These are phyloP conservation scores for Salvelinus fontinalis DNA, from an alignment of 2,113 vertebrate genomes.

Conservation along the genomic window DNA sequence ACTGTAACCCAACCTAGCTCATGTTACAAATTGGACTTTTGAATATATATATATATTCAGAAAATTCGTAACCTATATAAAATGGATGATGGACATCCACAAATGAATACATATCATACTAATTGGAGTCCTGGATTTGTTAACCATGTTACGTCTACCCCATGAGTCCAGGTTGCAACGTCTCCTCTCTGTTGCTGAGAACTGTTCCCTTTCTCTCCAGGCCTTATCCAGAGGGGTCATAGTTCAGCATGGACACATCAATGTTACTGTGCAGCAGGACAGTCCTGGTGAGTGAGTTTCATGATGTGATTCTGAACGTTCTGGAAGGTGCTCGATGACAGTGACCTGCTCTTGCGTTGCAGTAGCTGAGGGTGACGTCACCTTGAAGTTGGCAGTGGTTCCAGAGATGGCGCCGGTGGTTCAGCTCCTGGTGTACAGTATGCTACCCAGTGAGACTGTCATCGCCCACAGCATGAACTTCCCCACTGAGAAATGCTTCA, in stretches of 20 bases:
- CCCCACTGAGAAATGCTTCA: constrained; percentile 77
- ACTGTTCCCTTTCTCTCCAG: constrained; percentile 58
- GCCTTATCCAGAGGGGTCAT: constrained; percentile 75
- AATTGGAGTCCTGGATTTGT: too few species aligned
- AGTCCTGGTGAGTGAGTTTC: constrained; percentile 7
- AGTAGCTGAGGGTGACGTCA: constrained; percentile 67
- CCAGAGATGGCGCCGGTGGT: constrained; percentile 68
- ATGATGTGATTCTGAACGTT: too few species aligned
- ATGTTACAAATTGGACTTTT: too few species aligned
- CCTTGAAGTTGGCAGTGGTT: constrained; percentile 66
- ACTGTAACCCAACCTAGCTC: too few species aligned
- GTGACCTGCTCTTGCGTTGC: constrained; percentile 26
- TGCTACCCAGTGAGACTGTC: constrained; percentile 77
- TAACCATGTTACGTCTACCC: too few species aligned
- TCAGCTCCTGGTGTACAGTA: constrained; percentile 73
- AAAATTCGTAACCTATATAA: too few species aligned
- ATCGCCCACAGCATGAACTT: constrained; percentile 76
- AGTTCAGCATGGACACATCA: constrained; percentile 57
- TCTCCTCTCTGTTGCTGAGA: not conserved
- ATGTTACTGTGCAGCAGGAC: constrained; percentile 53
- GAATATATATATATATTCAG: too few species aligned
- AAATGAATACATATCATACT: too few species aligned
- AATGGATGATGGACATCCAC: too few species aligned
- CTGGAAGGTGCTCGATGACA: not conserved
- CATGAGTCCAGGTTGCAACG: not conserved